Percentiles rank a stretch among this genome's conserved stretches.
Evolutionary conservation across 1,140 invertebrate genomes (phyloP).

Genomic region (Nylanderia fulva): DNA sequence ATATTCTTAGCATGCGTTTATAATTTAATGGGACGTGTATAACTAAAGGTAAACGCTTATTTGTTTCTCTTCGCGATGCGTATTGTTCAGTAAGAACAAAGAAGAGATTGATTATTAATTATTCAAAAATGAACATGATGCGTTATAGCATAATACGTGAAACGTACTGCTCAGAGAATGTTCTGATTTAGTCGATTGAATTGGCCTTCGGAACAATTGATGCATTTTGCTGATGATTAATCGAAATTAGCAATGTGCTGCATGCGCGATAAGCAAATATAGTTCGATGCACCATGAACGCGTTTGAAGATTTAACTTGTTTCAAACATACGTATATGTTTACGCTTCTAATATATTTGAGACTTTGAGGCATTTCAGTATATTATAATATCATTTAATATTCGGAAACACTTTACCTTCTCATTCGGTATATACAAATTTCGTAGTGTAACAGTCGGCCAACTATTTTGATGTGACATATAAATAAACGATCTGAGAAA

Average conservation of each 20-base stretch:
- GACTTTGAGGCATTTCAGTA: not conserved
- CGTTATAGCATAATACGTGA: not conserved
- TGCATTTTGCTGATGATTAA: slow-evolving; percentile 23
- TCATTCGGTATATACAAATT: not conserved
- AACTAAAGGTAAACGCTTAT: not conserved
- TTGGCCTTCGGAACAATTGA: slow-evolving; percentile 6
- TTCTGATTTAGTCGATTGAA: not conserved
- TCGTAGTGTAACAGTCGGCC: not conserved
- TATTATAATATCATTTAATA: slow-evolving; percentile 9
- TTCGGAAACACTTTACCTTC: not conserved
- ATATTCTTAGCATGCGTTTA: not conserved
- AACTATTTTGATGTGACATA: too few species aligned
- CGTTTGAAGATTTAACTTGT: slow-evolving; percentile 2
- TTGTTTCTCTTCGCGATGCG: not conserved
- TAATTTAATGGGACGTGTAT: not conserved
- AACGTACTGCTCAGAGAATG: not conserved
- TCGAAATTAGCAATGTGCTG: not conserved
- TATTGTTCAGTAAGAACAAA: not conserved
- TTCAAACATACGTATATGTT: too few species aligned
- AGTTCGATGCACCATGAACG: not conserved
- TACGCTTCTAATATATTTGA: slow-evolving; percentile 9
- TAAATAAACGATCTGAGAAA: not conserved
- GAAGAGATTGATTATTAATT: not conserved
- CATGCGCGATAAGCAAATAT: not conserved
- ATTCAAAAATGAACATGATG: not conserved